phyloP scores from a whole-genome alignment of 2,113 vertebrate genomes.

The Oncorhynchus tshawytscha region DNA sequence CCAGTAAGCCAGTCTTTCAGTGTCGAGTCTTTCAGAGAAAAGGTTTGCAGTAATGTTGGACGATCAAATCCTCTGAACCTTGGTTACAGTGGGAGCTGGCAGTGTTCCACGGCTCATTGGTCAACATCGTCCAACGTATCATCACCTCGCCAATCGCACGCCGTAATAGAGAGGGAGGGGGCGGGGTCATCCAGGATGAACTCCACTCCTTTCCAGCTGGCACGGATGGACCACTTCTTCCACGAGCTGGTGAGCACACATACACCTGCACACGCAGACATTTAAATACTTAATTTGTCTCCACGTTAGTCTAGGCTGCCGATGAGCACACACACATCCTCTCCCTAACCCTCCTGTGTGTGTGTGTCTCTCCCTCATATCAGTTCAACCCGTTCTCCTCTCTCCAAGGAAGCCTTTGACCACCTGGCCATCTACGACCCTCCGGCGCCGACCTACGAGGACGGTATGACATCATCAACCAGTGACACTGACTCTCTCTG shows the following conservation, averaged over 20 bases:
- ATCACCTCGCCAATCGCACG: constrained; percentile 81
- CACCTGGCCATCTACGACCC: constrained; percentile 83
- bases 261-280: no score
- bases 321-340: no score
- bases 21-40: no score
- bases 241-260: constrained; percentile 81
- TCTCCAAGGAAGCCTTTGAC: constrained; percentile 85
- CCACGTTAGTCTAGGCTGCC: no score
- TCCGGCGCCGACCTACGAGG: constrained; percentile 64
- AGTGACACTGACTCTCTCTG: constrained; percentile 72
- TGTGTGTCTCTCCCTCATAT: no score
- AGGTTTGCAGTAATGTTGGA: no score
- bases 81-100: constrained; percentile 89
- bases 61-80: constrained; percentile 48
- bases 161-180: constrained; percentile 83
- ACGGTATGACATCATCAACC: constrained; percentile 42
- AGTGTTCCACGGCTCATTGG: constrained; percentile 80
- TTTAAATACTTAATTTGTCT: no score
- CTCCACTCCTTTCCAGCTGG: constrained; percentile 83
- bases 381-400: constrained; percentile 82
- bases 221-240: constrained; percentile 87
- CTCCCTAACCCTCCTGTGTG: no score
- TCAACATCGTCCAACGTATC: constrained; percentile 85
- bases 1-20: no score
- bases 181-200: constrained; percentile 77